These are phyloP conservation scores for Phainopepla nitens DNA, from an alignment of 2,113 vertebrate genomes.

Conservation along the genomic window DNA sequence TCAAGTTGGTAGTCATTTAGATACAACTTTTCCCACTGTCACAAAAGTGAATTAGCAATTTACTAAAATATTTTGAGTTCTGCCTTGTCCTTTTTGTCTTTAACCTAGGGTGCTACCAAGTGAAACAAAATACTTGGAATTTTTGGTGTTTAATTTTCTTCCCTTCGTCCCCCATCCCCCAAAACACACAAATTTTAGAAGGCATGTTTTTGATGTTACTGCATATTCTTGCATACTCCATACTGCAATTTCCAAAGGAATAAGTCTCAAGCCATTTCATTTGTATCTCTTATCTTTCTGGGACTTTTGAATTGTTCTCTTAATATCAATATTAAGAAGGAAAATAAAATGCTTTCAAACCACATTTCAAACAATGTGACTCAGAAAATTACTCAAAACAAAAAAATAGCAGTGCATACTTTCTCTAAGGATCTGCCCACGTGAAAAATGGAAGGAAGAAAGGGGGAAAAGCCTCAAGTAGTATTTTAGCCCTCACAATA, in stretches of 20 bases:
- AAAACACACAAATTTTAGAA: not conserved
- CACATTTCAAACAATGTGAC: not conserved
- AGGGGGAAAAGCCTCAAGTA: fast-evolving
- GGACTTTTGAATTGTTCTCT: not conserved
- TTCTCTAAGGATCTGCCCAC: not conserved
- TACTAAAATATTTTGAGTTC: not conserved
- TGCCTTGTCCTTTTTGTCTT: not conserved
- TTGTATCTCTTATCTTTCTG: not conserved
- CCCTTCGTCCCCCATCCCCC: fast-evolving
- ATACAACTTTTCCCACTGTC: not conserved
- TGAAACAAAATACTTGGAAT: not conserved
- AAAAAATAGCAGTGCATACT: not conserved
- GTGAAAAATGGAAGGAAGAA: not conserved
- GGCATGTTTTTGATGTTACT: not conserved
- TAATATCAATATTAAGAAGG: not conserved
- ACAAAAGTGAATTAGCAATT: not conserved
- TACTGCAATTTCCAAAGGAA: not conserved
- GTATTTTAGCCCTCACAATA: not conserved
- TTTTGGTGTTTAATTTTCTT: not conserved
- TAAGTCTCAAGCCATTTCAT: not conserved
- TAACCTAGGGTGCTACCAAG: not conserved
- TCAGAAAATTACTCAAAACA: not conserved
- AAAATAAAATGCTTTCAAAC: not conserved
- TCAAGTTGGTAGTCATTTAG: not conserved
- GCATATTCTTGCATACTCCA: not conserved